phyloP scores from a whole-genome alignment of 2,888 invertebrate genomes.

The Chaitophorus viminalis region DNA sequence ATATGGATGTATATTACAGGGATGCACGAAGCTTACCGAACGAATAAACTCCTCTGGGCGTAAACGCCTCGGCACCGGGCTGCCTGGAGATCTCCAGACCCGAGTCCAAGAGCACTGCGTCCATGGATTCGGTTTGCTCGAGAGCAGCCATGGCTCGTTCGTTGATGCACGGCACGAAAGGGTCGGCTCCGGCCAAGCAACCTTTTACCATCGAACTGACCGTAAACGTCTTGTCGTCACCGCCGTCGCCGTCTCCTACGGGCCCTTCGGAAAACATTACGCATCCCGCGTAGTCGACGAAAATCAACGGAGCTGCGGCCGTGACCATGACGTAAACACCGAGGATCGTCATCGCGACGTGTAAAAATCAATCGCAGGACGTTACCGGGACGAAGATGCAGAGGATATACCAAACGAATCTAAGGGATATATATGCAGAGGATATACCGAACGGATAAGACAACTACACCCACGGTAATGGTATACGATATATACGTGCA shows the following conservation, averaged over 20 bases:
- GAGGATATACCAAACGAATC: neutral
- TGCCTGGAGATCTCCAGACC: conserved; percentile 57
- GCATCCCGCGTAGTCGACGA: neutral
- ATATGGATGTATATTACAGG: no score
- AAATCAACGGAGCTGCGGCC: neutral
- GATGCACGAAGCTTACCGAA: conserved; percentile 44
- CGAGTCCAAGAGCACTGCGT: conserved; percentile 63
- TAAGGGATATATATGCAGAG: no score
- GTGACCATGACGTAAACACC: neutral
- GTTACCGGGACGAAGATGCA: no score
- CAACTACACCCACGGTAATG: no score
- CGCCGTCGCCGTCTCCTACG: neutral
- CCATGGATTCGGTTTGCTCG: conserved; percentile 63
- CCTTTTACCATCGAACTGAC: conserved; percentile 18
- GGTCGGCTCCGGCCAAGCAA: conserved; percentile 32
- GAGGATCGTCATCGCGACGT: neutral
- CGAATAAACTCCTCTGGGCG: conserved; percentile 45
- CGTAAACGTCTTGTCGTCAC: neutral
- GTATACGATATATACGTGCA: no score
- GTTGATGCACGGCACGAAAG: conserved; percentile 49
- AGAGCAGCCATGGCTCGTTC: conserved; percentile 53
- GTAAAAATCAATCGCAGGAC: neutral
- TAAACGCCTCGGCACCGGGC: neutral
- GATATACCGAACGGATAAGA: neutral
- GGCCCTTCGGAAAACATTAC: conserved; percentile 5